Evolutionary conservation across 2,797 vertebrate genomes (phyloP).

Genomic region (Syndactyla subalaris): DNA sequence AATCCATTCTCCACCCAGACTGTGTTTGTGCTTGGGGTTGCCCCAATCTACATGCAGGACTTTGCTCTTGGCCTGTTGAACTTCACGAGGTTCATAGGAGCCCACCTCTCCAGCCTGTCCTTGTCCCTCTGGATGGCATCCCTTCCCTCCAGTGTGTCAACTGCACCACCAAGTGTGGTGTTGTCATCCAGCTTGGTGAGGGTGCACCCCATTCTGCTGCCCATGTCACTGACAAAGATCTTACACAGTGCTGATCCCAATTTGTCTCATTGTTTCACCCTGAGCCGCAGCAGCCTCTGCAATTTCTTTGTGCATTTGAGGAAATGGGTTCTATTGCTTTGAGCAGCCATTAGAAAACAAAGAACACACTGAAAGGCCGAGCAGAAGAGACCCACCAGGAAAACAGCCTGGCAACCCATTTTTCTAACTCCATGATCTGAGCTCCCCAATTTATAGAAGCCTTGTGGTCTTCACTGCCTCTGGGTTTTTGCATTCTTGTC

Average conservation of each 20-base stretch:
- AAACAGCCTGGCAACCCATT: background rate
- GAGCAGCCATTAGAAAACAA: background rate
- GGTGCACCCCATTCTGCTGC: background rate
- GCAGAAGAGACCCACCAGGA: background rate
- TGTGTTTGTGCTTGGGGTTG: background rate
- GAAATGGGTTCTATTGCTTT: background rate
- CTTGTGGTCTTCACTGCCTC: background rate
- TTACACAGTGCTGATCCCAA: background rate
- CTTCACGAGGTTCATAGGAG: background rate
- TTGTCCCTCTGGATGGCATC: background rate
- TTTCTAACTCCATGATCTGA: background rate
- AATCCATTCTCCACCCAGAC: background rate
- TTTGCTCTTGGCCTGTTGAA: background rate
- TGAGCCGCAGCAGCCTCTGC: background rate
- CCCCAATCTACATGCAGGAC: background rate
- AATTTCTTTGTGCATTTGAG: background rate
- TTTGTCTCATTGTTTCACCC: background rate
- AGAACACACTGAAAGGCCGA: background rate
- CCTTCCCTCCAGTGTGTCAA: background rate
- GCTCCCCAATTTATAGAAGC: background rate
- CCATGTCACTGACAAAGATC: background rate
- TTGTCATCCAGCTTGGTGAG: accelerated
- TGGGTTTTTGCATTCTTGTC: background rate
- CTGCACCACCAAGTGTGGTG: background rate
- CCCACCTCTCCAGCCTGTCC: background rate